Evolutionary conservation across 2,113 vertebrate genomes (phyloP), one percentile per base, ranked within the genome.

Genomic region (Megaceryle torquata): DNA sequence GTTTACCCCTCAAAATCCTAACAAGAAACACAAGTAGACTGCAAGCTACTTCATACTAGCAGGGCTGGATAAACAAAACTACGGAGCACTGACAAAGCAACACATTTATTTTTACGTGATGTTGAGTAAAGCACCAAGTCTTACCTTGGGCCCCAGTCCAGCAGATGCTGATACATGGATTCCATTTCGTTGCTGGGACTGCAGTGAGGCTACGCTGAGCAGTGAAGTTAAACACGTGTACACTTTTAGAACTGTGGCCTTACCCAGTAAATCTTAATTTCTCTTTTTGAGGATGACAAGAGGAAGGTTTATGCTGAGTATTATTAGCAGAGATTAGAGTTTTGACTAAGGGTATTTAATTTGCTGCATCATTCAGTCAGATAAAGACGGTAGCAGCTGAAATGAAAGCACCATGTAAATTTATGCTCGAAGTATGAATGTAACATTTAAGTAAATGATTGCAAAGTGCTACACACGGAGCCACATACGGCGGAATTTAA

Each of bases 1-100:
- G 95, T 97, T 98, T 98, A 96, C 85, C 74, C 51, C 90, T 94
- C 87, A 6, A 61, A 96, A 96, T 77, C 89, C 89, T 37, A 75
- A 93, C 82, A 7, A 20, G 74, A 93, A 96, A 86, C 92, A 94
- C 83, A 21, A 91, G 80, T 28, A 59, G 69, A 65, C 69, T 86
- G 82, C 54, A 71, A 44, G 61, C 41, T 37, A 35, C 86, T 92
- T 53, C 46, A 26, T 35, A 3, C 59, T 12, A 15, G 25, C 22
- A 33, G 48, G 51, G 76, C 61, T 24, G 59, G 19, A 14, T 25
- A 56, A 67, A 46, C 76, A 75, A 13, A 72, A 33, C 41, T 28
- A 9, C 86, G 78, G 80, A 77, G 77, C 56, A 1, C n/a, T 53
- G 82, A 50, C 59, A 63, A 37, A 46, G 44, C 50, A 46, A 50